Evolutionary conservation across 1,140 invertebrate species (phyloP).

Genomic region (Ceratoteleas bidentatus): DNA sequence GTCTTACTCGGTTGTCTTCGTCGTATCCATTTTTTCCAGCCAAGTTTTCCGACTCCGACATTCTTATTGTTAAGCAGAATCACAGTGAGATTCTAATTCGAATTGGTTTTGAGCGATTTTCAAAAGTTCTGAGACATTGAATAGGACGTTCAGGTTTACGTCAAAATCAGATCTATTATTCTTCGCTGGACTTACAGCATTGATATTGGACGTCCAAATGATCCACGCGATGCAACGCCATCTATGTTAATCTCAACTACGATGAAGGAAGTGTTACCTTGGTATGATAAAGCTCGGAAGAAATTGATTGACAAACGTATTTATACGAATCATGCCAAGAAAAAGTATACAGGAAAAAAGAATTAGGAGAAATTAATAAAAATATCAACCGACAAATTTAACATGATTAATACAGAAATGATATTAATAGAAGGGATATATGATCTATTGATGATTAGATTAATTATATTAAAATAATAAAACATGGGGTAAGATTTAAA

Average conservation of each 20-base stretch:
- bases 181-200: not conserved
- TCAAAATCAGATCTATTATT: not conserved
- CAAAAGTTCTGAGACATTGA: not conserved
- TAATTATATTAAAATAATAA: no score
- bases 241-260: not conserved
- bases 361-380: no score
- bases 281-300: not conserved
- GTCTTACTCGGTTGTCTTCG: conserved; percentile 48
- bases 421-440: no score
- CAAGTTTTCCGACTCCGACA: conserved; percentile 50
- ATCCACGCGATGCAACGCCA: not conserved
- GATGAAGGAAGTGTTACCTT: not conserved
- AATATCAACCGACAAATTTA: no score
- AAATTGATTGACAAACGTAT: no score
- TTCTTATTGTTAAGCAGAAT: conserved; percentile 11
- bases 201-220: not conserved
- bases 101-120: not conserved
- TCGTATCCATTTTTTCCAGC: conserved; percentile 47
- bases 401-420: no score
- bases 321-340: no score
- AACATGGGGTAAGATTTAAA: no score
- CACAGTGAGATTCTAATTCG: not conserved
- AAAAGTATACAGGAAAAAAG: conserved; percentile 55
- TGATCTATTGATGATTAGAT: no score
- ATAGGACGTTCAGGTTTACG: not conserved